phyloP scores from a whole-genome alignment of 2,113 vertebrate species.

The Hypanus sabinus region DNA sequence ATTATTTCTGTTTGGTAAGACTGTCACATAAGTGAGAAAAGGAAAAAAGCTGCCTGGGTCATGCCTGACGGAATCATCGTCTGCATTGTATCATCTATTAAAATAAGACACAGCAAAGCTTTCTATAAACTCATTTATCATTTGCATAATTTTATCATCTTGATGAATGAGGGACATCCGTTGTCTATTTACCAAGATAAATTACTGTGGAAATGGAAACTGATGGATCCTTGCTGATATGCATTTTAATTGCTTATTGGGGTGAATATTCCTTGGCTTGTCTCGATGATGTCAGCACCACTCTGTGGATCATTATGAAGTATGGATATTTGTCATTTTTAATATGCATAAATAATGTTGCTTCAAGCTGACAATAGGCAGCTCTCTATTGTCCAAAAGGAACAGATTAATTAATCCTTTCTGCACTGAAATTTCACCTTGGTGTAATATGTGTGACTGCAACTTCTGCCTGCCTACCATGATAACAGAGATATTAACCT shows the following conservation, averaged over 20 bases:
- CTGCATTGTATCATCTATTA: constrained; percentile 22
- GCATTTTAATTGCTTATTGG: constrained; percentile 35
- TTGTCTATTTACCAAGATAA: constrained; percentile 56
- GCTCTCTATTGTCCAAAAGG: constrained; percentile 8
- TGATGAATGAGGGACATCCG: constrained; percentile 60
- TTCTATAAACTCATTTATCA: constrained; percentile 61
- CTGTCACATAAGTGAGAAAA: constrained; percentile 36
- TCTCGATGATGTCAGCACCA: constrained; percentile 22
- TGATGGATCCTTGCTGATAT: constrained; percentile 28
- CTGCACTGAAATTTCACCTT: neutral
- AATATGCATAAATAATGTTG: constrained; percentile 28
- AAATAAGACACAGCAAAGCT: constrained; percentile 32
- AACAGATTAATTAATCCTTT: neutral
- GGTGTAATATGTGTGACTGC: neutral
- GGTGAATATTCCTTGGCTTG: constrained; percentile 18
- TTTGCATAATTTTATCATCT: constrained; percentile 66
- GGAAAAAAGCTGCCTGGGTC: constrained; percentile 39
- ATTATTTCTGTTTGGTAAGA: constrained; percentile 12
- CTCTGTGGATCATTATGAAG: constrained; percentile 25
- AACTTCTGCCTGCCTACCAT: neutral
- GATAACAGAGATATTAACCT: neutral
- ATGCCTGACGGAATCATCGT: neutral
- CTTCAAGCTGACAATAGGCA: neutral
- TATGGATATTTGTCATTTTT: constrained; percentile 30
- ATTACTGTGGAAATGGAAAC: constrained; percentile 42